Base-by-base conservation (phyloP, 1,140 invertebrate genomes). In the Probaryconus sp. region DNA sequence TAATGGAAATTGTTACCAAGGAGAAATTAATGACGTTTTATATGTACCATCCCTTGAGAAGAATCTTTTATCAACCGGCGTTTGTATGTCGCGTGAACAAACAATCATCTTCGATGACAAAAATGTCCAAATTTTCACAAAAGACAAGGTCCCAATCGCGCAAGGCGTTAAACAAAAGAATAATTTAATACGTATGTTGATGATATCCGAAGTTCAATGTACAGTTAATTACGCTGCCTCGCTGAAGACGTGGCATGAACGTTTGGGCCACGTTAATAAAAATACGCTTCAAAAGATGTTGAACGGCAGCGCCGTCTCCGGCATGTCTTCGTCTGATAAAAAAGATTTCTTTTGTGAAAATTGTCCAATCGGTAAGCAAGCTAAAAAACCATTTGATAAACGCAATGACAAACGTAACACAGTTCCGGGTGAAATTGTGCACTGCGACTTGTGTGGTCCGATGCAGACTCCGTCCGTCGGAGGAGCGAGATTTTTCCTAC, bases 361-460 rank as follows among this genome's bases (percentile, higher is more conserved):
- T 10, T 84, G 81, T 63, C 26, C 76, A 17, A 20, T 78, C 55
- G 81, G 74, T 3, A 85, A 85, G 61, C 70, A 79, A 35, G 69
- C 55, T 13, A 81, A 69, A 70, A 18, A 51, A 50, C 69, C 79
- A 31, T 64, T 53, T n/a, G n/a, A n/a, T n/a, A n/a, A n/a, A n/a
- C n/a, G n/a, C n/a, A n/a, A n/a, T n/a, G n/a, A n/a, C n/a, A n/a
- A n/a, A n/a, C n/a, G n/a, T n/a, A n/a, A n/a, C n/a, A n/a, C n/a
- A n/a, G n/a, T n/a, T n/a, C n/a, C n/a, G n/a, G n/a, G n/a, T n/a
- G n/a, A n/a, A n/a, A 14, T 85, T 1, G 67, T 85, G 7, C 79
- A 85, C 55, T 67, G 77, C 31, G 83, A 87, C 53, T 43, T 87
- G 13, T 85, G 83, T 76, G 83, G 84, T 30, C 78, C 80, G 3